phyloP scores from a whole-genome alignment of 2,888 invertebrate species.

The Synanthedon myopaeformis region DNA sequence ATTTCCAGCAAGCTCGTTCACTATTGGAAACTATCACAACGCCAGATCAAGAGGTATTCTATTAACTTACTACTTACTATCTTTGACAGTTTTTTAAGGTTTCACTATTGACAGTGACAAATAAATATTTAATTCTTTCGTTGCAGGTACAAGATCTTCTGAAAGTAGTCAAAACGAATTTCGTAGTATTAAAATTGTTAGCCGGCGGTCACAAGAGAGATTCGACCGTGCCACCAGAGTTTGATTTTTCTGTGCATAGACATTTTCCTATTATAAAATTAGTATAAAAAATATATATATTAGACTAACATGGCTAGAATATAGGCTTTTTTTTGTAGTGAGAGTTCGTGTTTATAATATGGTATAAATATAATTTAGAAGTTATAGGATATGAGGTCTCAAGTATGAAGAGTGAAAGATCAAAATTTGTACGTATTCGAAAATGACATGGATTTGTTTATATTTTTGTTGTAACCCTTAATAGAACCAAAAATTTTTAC shows the following conservation, averaged over 20 bases:
- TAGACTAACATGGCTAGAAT: not conserved
- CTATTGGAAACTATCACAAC: constrained; percentile 85
- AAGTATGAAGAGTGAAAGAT: no score
- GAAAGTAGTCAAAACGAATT: constrained; percentile 95
- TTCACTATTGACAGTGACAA: not conserved
- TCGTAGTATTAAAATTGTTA: constrained; percentile 91
- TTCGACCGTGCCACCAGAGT: constrained; percentile 85
- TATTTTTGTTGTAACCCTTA: no score
- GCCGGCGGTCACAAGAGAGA: constrained; percentile 94
- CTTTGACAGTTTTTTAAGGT: not conserved
- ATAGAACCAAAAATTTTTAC: no score
- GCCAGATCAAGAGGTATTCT: constrained; percentile 81
- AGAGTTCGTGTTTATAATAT: no score
- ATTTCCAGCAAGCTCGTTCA: constrained; percentile 91
- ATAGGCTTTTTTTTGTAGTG: no score
- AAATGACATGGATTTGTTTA: no score
- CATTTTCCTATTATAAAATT: constrained; percentile 92
- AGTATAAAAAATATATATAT: constrained; percentile 24
- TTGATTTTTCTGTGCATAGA: constrained; percentile 90
- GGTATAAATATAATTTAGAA: no score
- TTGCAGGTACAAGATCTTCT: constrained; percentile 82
- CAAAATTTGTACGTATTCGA: no score
- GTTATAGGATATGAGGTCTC: no score
- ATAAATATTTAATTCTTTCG: constrained; percentile 1
- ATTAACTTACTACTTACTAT: not conserved